Conservation (phyloP, 2,113 vertebrate species). For the Burhinus bistriatus region DNA sequence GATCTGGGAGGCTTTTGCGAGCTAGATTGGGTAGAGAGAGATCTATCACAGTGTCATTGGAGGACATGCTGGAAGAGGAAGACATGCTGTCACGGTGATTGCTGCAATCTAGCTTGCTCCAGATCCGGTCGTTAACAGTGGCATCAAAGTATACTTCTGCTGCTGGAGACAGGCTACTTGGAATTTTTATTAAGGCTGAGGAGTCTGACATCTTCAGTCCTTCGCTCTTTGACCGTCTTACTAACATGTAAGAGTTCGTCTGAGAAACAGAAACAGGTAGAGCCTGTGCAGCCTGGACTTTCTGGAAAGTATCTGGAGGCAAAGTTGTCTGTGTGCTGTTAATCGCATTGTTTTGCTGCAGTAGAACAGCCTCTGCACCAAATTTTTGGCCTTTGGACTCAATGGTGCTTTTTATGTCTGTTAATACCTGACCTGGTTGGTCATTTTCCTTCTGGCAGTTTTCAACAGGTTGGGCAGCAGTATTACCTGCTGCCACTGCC, state of each 20-base stretch:
- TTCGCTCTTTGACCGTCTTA: conserved; percentile 77
- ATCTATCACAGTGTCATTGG: conserved; percentile 91
- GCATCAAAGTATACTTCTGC: conserved; percentile 82
- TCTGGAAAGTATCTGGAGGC: not conserved
- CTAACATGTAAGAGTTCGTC: not conserved
- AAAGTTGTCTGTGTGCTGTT: not conserved
- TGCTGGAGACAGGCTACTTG: conserved; percentile 62
- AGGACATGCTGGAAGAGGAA: conserved; percentile 93
- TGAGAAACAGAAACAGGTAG: not conserved
- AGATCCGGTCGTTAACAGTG: conserved; percentile 83
- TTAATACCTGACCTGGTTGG: not conserved
- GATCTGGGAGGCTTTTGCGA: conserved; percentile 77
- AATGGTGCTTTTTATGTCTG: not conserved
- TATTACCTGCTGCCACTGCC: not conserved
- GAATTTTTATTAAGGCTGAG: not conserved
- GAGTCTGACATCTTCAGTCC: conserved; percentile 66
- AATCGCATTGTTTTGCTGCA: not conserved
- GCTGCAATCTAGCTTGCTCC: conserved; percentile 85
- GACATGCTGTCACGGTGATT: conserved; percentile 87
- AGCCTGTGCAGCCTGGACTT: not conserved
- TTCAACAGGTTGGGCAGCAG: not conserved
- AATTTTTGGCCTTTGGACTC: not conserved
- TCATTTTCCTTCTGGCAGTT: not conserved
- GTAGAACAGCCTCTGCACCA: not conserved
- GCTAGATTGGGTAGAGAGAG: conserved; percentile 86